Evolutionary conservation across 2,888 invertebrate genomes (phyloP).

Genomic region (Ariolimax columbianus): DNA sequence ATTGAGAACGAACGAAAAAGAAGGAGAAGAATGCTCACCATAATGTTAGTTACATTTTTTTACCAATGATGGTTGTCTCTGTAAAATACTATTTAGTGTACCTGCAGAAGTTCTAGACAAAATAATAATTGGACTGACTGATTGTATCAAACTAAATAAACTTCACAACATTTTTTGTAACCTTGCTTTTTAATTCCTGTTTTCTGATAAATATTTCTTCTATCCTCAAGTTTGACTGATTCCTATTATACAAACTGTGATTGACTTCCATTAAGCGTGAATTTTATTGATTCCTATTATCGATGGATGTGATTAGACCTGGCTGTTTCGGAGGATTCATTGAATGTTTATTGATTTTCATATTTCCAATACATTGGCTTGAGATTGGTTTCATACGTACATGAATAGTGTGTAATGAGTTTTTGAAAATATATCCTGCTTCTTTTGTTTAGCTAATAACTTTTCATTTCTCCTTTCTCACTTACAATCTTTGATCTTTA

Average conservation of each 20-base stretch:
- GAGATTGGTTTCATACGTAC: not conserved
- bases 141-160: too few species aligned
- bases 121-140: too few species aligned
- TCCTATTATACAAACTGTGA: not conserved
- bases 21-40: too few species aligned
- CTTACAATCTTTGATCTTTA: not conserved
- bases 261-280: not conserved
- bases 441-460: not conserved
- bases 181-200: not conserved
- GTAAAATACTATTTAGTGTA: too few species aligned
- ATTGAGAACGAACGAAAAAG: too few species aligned
- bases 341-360: slow-evolving; percentile 24
- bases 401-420: not conserved
- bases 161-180: too few species aligned
- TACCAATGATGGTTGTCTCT: too few species aligned
- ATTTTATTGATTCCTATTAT: slow-evolving; percentile 18
- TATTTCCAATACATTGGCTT: not conserved
- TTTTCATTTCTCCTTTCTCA: not conserved
- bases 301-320: slow-evolving; percentile 15
- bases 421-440: not conserved
- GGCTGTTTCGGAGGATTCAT: not conserved
- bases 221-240: not conserved
- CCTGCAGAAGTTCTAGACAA: too few species aligned
- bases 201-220: not conserved
- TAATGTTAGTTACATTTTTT: too few species aligned